A percentile compares a stretch with the other conserved stretches of the same genome.
Conservation (phyloP, 2,888 invertebrate genomes). For the Laothoe populi region DNA sequence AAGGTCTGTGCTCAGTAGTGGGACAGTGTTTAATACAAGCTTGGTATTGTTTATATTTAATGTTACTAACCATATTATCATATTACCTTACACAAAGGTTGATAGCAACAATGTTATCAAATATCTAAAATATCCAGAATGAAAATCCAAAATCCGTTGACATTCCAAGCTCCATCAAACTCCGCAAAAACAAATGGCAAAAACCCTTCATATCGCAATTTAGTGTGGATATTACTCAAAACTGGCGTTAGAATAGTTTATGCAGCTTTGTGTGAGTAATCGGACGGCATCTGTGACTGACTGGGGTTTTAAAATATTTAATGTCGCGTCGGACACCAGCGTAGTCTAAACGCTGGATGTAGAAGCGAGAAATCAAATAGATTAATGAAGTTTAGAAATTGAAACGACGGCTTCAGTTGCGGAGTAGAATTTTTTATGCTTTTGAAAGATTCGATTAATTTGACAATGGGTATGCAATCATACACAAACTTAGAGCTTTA, state of each 20-base stretch:
- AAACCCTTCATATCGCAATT: conserved; percentile 12
- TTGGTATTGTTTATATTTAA: too few relatives aligned
- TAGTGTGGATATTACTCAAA: conserved; percentile 27
- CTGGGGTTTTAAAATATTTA: conserved; percentile 38
- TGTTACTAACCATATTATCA: too few relatives aligned
- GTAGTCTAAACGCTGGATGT: conserved; percentile 24
- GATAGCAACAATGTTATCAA: too few relatives aligned
- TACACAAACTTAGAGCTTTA: too few relatives aligned
- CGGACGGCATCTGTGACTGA: conserved; percentile 37
- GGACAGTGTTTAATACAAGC: too few relatives aligned
- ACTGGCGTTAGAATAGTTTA: conserved; percentile 20
- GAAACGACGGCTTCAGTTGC: too few relatives aligned
- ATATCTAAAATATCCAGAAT: not conserved
- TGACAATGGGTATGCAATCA: too few relatives aligned
- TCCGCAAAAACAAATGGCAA: not conserved
- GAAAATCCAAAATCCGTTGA: not conserved
- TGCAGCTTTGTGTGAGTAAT: conserved; percentile 25
- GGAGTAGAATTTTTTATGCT: too few relatives aligned
- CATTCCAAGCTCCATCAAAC: not conserved
- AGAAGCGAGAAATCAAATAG: not conserved
- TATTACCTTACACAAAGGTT: too few relatives aligned
- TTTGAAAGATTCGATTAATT: too few relatives aligned
- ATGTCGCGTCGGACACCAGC: conserved; percentile 30
- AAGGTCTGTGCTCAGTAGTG: too few relatives aligned
- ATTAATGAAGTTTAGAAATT: not conserved